Evolutionary conservation across 2,888 invertebrate genomes (phyloP).

Genomic region (Orgyia antiqua): DNA sequence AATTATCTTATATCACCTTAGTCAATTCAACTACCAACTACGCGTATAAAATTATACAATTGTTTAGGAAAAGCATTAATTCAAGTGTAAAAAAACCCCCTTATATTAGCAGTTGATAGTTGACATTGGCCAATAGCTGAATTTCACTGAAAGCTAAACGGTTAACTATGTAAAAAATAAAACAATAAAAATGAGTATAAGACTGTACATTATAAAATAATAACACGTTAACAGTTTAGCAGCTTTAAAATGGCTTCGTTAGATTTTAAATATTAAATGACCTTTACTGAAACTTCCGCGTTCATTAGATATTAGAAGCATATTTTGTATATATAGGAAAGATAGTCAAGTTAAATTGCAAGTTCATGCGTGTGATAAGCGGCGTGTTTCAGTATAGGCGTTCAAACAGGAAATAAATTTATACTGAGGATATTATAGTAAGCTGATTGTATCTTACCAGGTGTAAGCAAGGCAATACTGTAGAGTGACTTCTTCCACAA

Average conservation of each 20-base stretch:
- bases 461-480: slow-evolving; percentile 78
- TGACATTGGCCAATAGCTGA: slow-evolving; percentile 62
- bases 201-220: slow-evolving; percentile 7
- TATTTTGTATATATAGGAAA: slow-evolving; percentile 19
- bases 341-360: slow-evolving; percentile 29
- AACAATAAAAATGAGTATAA: slow-evolving; percentile 5
- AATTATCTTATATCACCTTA: slow-evolving; percentile 61
- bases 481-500: slow-evolving; percentile 78
- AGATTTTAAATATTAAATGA: slow-evolving; percentile 47
- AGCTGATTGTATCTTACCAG: slow-evolving; percentile 77
- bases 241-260: slow-evolving; percentile 62
- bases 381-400: slow-evolving; percentile 66
- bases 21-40: slow-evolving; percentile 73
- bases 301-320: slow-evolving; percentile 35
- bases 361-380: slow-evolving; percentile 41
- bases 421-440: slow-evolving; percentile 75
- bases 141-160: slow-evolving; percentile 46
- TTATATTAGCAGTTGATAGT: slow-evolving; percentile 69
- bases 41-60: slow-evolving; percentile 45
- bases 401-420: slow-evolving; percentile 65
- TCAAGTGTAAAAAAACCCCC: slow-evolving; percentile 60
- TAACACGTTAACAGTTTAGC: slow-evolving; percentile 50
- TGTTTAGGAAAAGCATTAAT: slow-evolving; percentile 49
- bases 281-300: slow-evolving; percentile 66
- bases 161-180: slow-evolving; percentile 35